A percentile compares a stretch with the other conserved stretches of the same genome.
phyloP scores from a whole-genome alignment of 2,797 vertebrate species.

The Perdix hodgsoniae region DNA sequence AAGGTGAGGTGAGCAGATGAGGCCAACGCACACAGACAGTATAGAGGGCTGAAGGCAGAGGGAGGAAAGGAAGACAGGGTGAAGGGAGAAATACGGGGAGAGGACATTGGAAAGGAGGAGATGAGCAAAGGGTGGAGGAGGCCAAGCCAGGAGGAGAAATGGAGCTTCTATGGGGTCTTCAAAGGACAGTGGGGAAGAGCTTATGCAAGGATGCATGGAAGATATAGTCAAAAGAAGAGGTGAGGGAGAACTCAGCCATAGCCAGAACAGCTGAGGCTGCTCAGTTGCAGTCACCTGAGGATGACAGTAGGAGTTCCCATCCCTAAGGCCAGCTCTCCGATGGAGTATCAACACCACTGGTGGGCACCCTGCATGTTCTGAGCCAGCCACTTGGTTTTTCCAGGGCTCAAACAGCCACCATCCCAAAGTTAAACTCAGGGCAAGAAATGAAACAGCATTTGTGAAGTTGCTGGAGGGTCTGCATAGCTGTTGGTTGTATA shows the following conservation, averaged over 20 bases:
- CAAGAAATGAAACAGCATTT: neutral
- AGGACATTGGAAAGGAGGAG: neutral
- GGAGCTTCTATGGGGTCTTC: neutral
- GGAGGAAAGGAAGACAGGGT: neutral
- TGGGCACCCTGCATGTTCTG: neutral
- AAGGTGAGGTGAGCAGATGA: neutral
- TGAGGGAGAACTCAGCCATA: neutral
- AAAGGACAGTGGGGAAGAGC: neutral
- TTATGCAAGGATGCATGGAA: neutral
- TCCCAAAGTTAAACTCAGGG: neutral
- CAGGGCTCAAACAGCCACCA: neutral
- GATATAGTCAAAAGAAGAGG: neutral
- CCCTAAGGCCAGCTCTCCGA: neutral
- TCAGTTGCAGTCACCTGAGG: neutral
- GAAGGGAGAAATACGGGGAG: neutral
- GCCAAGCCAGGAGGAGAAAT: neutral
- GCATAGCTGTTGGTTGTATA: neutral
- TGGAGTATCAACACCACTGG: neutral
- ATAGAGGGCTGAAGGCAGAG: rapidly evolving
- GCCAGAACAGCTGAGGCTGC: neutral
- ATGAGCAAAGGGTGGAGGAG: neutral
- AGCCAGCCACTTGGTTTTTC: neutral
- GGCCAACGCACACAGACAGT: neutral
- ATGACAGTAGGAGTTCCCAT: rapidly evolving
- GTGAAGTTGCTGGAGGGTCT: neutral